These are phyloP conservation scores for Priocnemis perturbator DNA, from an alignment of 2,888 invertebrate species.

Conservation along the genomic window DNA sequence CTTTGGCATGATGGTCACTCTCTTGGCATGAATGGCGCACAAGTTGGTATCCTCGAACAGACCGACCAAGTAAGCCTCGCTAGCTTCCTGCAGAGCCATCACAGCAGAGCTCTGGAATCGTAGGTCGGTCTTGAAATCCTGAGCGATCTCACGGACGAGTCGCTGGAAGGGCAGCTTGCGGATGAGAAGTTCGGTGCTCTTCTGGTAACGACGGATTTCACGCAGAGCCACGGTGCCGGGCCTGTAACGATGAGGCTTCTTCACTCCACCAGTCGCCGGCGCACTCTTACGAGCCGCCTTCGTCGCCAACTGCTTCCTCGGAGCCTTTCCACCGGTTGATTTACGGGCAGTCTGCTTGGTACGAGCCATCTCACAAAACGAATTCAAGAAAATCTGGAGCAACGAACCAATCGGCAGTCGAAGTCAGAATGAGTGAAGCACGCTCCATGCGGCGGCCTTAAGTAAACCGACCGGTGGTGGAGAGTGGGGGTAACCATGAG, in stretches of 20 bases:
- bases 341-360: constrained; percentile 93
- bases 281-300: no score
- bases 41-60: no score
- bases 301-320: no score
- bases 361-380: constrained; percentile 85
- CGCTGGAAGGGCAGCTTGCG: no score
- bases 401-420: background rate
- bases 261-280: no score
- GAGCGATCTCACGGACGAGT: constrained; percentile 85
- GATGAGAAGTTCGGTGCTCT: no score
- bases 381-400: background rate
- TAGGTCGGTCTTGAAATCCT: constrained; percentile 85
- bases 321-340: no score
- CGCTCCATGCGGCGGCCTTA: background rate
- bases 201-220: constrained; percentile 84
- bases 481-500: no score
- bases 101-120: constrained; percentile 85
- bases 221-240: constrained; percentile 85
- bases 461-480: background rate
- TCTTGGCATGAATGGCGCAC: no score
- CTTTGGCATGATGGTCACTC: constrained; percentile 81
- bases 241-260: no score
- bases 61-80: no score
- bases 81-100: constrained; percentile 81
- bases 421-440: background rate